A percentile compares a stretch with the other conserved stretches of the same genome.
These are phyloP conservation scores for Cotesia glomerata DNA, from an alignment of 1,140 invertebrate species.

Conservation along the genomic window DNA sequence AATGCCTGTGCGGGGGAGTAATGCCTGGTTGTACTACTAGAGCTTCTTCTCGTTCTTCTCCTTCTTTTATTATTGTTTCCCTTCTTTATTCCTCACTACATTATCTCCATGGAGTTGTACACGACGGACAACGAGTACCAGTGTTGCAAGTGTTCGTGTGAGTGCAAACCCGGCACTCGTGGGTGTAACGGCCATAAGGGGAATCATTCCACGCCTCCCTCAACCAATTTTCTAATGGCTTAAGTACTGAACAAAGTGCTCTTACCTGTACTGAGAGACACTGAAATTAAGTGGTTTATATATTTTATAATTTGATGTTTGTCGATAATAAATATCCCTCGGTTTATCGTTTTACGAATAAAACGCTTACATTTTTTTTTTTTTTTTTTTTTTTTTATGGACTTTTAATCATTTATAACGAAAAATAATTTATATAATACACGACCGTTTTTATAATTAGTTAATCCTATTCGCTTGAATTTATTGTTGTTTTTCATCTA, in stretches of 20 bases:
- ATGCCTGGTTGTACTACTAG: not conserved
- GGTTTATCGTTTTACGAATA: too few species aligned
- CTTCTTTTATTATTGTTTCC: too few species aligned
- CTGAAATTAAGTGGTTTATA: constrained; percentile 5
- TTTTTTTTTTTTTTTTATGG: too few species aligned
- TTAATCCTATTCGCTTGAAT: too few species aligned
- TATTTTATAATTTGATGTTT: constrained; percentile 18
- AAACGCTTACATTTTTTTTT: too few species aligned
- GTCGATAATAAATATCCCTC: constrained; percentile 32
- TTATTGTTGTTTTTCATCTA: too few species aligned
- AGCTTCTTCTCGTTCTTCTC: not conserved
- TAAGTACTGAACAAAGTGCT: constrained; percentile 15
- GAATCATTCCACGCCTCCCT: constrained; percentile 26
- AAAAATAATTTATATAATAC: too few species aligned
- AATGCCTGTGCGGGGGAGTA: not conserved
- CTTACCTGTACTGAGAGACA: constrained; percentile 5
- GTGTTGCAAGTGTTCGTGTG: not conserved
- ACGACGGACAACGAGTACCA: not conserved
- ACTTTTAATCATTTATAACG: too few species aligned
- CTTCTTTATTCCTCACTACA: too few species aligned
- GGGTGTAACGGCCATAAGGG: constrained; percentile 17
- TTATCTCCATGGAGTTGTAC: too few species aligned
- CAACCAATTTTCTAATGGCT: constrained; percentile 34
- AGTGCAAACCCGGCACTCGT: not conserved
- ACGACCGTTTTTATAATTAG: too few species aligned